Conservation (phyloP, 2,797 vertebrate genomes). For the Scarus forsteni region DNA sequence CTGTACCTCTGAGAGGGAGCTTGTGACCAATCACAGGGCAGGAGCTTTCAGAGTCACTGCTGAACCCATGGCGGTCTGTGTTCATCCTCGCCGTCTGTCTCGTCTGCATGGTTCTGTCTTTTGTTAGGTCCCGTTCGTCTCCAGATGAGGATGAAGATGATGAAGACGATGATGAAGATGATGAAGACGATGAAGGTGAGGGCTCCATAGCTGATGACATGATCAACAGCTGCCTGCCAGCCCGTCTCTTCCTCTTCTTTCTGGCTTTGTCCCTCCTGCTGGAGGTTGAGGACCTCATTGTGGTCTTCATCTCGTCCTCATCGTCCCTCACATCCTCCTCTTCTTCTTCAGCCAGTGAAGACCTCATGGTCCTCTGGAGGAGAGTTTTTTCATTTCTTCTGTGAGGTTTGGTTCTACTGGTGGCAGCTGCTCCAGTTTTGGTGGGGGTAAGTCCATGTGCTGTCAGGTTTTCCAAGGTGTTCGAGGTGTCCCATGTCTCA, state of each 20-base stretch:
- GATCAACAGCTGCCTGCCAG: slow-evolving; percentile 46
- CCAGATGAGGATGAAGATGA: slow-evolving; percentile 65
- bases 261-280: slow-evolving; percentile 49
- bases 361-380: slow-evolving; percentile 42
- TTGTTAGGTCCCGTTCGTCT: slow-evolving; percentile 45
- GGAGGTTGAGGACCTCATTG: slow-evolving; percentile 20
- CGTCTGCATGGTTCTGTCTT: neutral
- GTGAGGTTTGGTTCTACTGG: neutral
- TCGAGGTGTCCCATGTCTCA: neutral
- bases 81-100: neutral
- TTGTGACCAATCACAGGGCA: slow-evolving; percentile 78
- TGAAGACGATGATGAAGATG: slow-evolving; percentile 23
- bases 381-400: neutral
- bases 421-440: neutral
- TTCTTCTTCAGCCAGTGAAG: slow-evolving; percentile 52
- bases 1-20: slow-evolving; percentile 74
- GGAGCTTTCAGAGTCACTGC: slow-evolving; percentile 78
- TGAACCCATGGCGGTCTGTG: slow-evolving; percentile 51
- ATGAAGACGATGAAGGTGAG: slow-evolving; percentile 52
- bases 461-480: neutral
- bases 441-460: neutral
- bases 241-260: slow-evolving; percentile 57
- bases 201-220: slow-evolving; percentile 47
- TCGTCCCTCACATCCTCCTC: slow-evolving; percentile 1
- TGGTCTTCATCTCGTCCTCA: slow-evolving; percentile 1